Base-by-base conservation (phyloP, 1,140 invertebrate species). In the Saccostrea glomerata region DNA sequence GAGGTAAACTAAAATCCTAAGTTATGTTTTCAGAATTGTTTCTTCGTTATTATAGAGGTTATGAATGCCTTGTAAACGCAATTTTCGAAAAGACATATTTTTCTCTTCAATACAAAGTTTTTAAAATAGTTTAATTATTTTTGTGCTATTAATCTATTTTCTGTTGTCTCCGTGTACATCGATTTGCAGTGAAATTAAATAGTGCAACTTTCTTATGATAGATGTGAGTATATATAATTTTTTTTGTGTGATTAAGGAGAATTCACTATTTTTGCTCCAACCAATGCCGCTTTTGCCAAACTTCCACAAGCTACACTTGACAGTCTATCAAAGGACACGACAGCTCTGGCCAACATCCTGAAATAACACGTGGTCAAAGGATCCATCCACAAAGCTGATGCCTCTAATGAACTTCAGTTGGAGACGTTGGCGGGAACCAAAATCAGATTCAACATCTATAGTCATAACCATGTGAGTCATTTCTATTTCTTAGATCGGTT, bases 251-350 rank as follows among this genome's bases (percentile, higher is more conserved):
- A 20, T 36, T 9, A 17, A 88, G 83, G 84, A 85, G 30, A 86
- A 88, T 95, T 94, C 94, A 98, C 97, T 0, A 95, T 98, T 23
- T 98, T 98, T 93, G 98, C 97, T 11, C 97, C 97, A 77, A 97
- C 97, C 70, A 97, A 98, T 94, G 96, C 96, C 77, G 97, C 97
- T 87, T 98, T 98, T 94, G 95, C 95, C 95, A 63, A 96, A 96
- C 23, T 94, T 97, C 82, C 96, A 96, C 90, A 95, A 95, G 0
- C 96, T 96, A 85, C 97, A 89, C 92, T 97, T 15, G 95, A 96
- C 30, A 95, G 95, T 82, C 95, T 96, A 7, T 94, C 96, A 7
- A 96, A 96, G 2, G 96, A 97, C 91, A 95, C 95, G 82, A 95
- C 96, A 15, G 96, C 96, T 2, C 97, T 97, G 4, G 96, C 96